A percentile compares a stretch with the other conserved stretches of the same genome.
These are phyloP conservation scores for Drosophila pseudotalamancana DNA, from an alignment of 2,888 invertebrate genomes.

Conservation along the genomic window DNA sequence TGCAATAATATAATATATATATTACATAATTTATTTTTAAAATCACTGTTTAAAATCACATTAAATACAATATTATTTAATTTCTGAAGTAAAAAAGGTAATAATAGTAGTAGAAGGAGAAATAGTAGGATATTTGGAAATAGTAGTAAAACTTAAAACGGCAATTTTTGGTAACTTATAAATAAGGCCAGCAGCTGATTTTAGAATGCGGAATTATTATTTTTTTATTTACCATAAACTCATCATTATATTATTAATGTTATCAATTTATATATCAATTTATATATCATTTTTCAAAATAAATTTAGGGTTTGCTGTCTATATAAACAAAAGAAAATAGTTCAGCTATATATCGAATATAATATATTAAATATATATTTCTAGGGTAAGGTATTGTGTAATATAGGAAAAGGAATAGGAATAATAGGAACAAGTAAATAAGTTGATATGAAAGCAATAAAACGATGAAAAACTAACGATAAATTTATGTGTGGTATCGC, in stretches of 20 bases:
- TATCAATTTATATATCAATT: no score
- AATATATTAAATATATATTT: no score
- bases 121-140: not conserved
- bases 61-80: constrained; percentile 25
- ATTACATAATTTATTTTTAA: constrained; percentile 30
- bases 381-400: no score
- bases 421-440: constrained; percentile 36
- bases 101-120: not conserved
- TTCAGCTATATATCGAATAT: no score
- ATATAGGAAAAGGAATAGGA: not conserved
- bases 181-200: no score
- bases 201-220: no score
- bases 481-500: not conserved
- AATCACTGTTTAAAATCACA: constrained; percentile 55
- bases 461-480: not conserved
- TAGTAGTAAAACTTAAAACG: not conserved
- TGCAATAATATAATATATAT: not conserved
- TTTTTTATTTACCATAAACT: not conserved
- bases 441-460: not conserved
- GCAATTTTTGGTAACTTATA: not conserved
- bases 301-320: no score
- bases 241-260: no score
- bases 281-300: no score
- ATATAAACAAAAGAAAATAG: no score
- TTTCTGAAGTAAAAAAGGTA: not conserved